Conservation (phyloP, 2,113 vertebrate genomes). For the Poecile atricapillus region DNA sequence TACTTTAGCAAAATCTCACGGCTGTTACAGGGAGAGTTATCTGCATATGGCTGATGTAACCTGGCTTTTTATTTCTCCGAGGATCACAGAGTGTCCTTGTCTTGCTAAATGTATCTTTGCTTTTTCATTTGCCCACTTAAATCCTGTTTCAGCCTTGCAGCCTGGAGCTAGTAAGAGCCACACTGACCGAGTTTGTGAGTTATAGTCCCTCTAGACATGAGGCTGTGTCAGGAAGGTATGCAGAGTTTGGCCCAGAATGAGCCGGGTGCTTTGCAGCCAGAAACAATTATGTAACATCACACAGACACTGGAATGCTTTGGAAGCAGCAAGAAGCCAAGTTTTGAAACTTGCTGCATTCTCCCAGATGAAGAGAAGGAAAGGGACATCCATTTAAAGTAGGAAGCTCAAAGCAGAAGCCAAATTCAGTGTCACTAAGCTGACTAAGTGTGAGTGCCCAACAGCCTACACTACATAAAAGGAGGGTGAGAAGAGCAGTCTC, state of each 20-base stretch:
- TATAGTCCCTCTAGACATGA: neutral
- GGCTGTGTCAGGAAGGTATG: neutral
- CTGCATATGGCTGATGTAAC: neutral
- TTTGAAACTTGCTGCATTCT: neutral
- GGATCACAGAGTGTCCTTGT: neutral
- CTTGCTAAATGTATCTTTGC: neutral
- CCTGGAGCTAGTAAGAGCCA: neutral
- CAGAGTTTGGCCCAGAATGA: neutral
- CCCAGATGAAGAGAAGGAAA: neutral
- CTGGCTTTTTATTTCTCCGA: neutral
- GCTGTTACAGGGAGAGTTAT: neutral
- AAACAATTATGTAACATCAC: slow-evolving; percentile 24
- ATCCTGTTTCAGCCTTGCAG: neutral
- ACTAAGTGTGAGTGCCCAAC: neutral
- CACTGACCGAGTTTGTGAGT: neutral
- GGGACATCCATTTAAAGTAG: neutral
- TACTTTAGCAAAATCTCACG: neutral
- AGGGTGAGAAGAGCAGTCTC: neutral
- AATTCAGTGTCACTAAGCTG: neutral
- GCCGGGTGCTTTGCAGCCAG: neutral
- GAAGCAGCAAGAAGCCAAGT: neutral
- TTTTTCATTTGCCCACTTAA: neutral
- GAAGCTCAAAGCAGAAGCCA: neutral
- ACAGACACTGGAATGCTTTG: neutral
- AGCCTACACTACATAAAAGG: neutral